Evolutionary conservation across 1,140 invertebrate genomes (phyloP), one percentile per base, ranked within the genome.

Genomic region (Drosophila simulans): DNA sequence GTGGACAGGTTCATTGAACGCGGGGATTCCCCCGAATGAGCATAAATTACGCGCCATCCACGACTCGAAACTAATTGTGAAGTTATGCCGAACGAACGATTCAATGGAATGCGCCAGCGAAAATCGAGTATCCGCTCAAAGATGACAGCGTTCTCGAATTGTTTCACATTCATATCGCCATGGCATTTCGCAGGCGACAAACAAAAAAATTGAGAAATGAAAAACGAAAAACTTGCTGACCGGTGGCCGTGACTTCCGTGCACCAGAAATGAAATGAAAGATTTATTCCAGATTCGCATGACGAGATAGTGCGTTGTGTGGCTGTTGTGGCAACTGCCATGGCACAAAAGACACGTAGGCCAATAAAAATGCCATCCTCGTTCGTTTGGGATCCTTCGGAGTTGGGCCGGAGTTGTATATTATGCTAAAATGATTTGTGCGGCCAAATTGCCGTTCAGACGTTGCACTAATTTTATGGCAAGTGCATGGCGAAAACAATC

Each of bases 221-320:
- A 31, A 10, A 10, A 10, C 8, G 20, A 69, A 77, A 77, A 77
- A 77, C 59, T 59, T 82, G 73, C 76, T 60, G 79, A 66, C 71
- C 72, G 57, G 46, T 64, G 59, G 55, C 65, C 73, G 84, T 89
- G 80, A 89, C 80, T 89, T 89, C 80, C 84, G 84, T 77, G 80
- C 52, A 77, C 65, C 68, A 80, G 80, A 80, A 70, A 71, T 71
- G 72, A 55, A 83, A 74, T 89, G 73, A 63, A 70, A 89, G 84
- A 89, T 89, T 89, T 89, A 89, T 89, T 84, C 63, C 51, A 80
- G 84, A 89, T 89, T 89, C 72, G 64, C 84, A 77, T 89, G 84
- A 84, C 60, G 77, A 77, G 84, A 89, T 89, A 84, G 76, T 45
- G 43, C 31, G 31, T 31, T 31, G 31, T 31, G 31, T 10, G 10